Evolutionary conservation across 2,888 invertebrate species (phyloP).

Genomic region (Acholoe squamosa): DNA sequence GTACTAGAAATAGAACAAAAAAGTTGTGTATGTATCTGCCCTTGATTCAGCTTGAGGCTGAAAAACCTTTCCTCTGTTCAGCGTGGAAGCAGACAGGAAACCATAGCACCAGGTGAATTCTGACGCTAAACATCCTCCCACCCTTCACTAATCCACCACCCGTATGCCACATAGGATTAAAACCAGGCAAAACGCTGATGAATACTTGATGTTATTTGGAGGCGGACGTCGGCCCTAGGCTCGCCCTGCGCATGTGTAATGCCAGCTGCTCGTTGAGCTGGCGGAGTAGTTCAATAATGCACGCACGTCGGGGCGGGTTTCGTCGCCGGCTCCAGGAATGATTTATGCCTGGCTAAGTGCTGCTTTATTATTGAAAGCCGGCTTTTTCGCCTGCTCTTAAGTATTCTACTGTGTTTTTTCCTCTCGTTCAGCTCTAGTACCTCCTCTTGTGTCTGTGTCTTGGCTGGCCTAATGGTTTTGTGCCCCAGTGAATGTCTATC

Average conservation of each 20-base stretch:
- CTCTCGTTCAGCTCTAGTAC: background rate
- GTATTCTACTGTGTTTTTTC: conserved; percentile 7
- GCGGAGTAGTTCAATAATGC: background rate
- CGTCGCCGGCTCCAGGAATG: conserved; percentile 5
- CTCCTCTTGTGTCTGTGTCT: background rate
- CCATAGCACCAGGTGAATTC: background rate
- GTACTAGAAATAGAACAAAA: too few species aligned
- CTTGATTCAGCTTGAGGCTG: too few species aligned
- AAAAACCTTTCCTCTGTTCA: background rate
- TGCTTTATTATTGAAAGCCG: conserved; percentile 28
- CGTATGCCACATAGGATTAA: conserved; percentile 34
- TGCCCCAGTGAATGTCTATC: too few species aligned
- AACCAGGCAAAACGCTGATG: conserved; percentile 34
- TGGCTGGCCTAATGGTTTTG: background rate
- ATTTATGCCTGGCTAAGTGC: conserved; percentile 34
- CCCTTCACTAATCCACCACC: background rate
- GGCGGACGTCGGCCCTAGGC: conserved; percentile 5
- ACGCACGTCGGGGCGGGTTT: background rate
- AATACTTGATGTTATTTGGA: conserved; percentile 37
- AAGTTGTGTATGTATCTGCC: too few species aligned
- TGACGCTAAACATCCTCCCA: background rate
- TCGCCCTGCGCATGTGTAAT: background rate
- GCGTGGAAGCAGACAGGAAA: background rate
- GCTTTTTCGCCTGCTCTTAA: conserved; percentile 29
- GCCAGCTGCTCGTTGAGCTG: background rate